Evolutionary conservation across 2,113 vertebrate genomes (phyloP), one percentile per base, ranked within the genome.

Genomic region (Monarcha castaneiventris): DNA sequence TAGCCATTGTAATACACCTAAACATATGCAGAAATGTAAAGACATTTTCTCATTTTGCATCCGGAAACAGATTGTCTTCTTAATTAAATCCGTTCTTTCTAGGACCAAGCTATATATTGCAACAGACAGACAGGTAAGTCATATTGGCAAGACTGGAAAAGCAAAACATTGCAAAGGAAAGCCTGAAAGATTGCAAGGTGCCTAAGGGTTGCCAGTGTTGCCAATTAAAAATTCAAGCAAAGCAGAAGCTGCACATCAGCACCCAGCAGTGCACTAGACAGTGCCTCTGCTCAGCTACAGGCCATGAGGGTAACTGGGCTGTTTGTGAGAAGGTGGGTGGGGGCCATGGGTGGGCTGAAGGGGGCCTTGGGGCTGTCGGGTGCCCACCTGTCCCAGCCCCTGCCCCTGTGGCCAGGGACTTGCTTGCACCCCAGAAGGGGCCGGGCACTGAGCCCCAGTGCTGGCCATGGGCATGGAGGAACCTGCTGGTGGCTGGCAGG

Each of bases 1-100:
- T 99, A 99, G 98, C 99, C 99, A 61, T 99, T 98, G 95, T 98
- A 98, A 98, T 99, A 99, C 63, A 99, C 99, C 99, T 98, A 97
- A 96, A 97, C 62, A 97, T 44, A 98, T 52, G 93, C 83, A 98
- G 79, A 98, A 96, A 97, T 30, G 77, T 90, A 73, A 97, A 97
- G 93, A 97, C 58, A 79, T 51, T 67, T 89, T 77, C 64, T 95
- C 32, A n/a, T 90, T 97, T 94, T 91, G 74, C 90, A 93, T 84
- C 55, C 72, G 77, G 78, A 94, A 92, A 87, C n/a, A 90, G 87
- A 78, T 15, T 0, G 3, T 33, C 67, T 51, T 67, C 83, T 72
- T 83, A 91, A 95, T 51, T 90, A 93, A 97, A 82, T 86, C 46
- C 17, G 63, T 56, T 79, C 10, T 94, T 77, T 68, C 46, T 88